A percentile compares a stretch with the other conserved stretches of the same genome.
These are phyloP conservation scores for Litoditis marina DNA, from an alignment of 2,888 invertebrate genomes.

Conservation along the genomic window DNA sequence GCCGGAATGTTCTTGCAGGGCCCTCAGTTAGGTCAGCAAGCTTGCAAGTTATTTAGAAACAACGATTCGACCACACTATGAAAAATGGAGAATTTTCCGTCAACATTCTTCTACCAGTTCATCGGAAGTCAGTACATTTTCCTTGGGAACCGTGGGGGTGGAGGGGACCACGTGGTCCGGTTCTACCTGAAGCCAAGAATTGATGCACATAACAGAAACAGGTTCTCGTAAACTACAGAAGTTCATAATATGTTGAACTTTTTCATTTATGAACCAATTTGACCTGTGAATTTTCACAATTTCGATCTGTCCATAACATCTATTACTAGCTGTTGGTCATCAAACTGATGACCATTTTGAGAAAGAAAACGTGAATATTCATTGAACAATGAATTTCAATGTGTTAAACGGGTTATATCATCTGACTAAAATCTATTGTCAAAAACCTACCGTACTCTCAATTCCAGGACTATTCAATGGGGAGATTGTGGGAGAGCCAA, in stretches of 20 bases:
- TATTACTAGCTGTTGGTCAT: too few species aligned
- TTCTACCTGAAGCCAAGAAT: conserved; percentile 12
- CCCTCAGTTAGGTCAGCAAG: too few species aligned
- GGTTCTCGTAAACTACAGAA: background rate
- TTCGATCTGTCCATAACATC: background rate
- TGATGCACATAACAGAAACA: background rate
- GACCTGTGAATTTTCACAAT: background rate
- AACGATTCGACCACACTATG: background rate
- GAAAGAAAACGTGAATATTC: too few species aligned
- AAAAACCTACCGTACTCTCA: conserved; percentile 3
- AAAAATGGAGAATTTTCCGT: background rate
- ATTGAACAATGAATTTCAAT: background rate
- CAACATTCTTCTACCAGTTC: conserved; percentile 13
- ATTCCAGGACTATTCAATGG: conserved; percentile 14
- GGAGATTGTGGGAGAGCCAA: conserved; percentile 14
- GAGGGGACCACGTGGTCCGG: conserved; percentile 16
- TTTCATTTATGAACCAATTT: too few species aligned
- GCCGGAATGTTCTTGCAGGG: too few species aligned
- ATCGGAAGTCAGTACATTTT: conserved; percentile 3
- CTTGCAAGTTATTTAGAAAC: too few species aligned
- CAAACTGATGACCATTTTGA: too few species aligned
- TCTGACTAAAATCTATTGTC: background rate
- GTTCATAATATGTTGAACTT: too few species aligned
- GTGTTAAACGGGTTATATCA: background rate
- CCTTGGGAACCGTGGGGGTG: background rate